Percentiles rank a stretch among this genome's conserved stretches.
Evolutionary conservation across 2,113 vertebrate species (phyloP).

Genomic region (Pituophis catenifer): DNA sequence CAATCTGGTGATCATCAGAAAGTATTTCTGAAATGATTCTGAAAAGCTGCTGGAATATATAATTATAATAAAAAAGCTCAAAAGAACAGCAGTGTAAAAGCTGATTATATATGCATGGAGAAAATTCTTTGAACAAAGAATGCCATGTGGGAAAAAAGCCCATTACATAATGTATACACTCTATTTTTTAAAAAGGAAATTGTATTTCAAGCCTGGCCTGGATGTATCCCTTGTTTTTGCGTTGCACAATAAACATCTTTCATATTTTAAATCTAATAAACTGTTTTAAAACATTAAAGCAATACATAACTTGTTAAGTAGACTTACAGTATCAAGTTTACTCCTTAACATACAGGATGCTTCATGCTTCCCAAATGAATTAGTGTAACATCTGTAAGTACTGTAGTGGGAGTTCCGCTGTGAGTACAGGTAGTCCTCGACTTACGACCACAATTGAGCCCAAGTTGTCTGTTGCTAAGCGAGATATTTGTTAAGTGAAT

Average conservation of each 20-base stretch:
- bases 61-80: conserved; percentile 24
- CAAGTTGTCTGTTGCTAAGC: too few species aligned
- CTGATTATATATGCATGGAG: conserved; percentile 41
- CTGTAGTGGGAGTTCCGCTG: conserved; percentile 54
- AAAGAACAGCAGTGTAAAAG: conserved; percentile 38
- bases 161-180: conserved; percentile 31
- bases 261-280: conserved; percentile 47
- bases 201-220: conserved; percentile 45
- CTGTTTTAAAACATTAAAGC: conserved; percentile 52
- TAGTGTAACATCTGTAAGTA: conserved; percentile 61
- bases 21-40: conserved; percentile 47
- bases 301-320: conserved; percentile 8
- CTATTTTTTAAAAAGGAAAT: conserved; percentile 39
- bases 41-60: conserved; percentile 37
- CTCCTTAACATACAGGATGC: conserved; percentile 36
- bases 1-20: conserved; percentile 12
- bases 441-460: too few species aligned
- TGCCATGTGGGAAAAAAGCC: conserved; percentile 44
- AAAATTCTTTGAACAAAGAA: conserved; percentile 58
- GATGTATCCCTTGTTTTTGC: conserved; percentile 11
- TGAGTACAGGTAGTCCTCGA: conserved; percentile 22
- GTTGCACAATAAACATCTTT: conserved; percentile 58
- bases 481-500: too few species aligned
- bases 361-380: conserved; percentile 49
- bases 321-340: conserved; percentile 36